A percentile compares a stretch with the other conserved stretches of the same genome.
These are phyloP conservation scores for Ranitomeya imitator DNA, from an alignment of 2,113 vertebrate genomes.

Conservation along the genomic window DNA sequence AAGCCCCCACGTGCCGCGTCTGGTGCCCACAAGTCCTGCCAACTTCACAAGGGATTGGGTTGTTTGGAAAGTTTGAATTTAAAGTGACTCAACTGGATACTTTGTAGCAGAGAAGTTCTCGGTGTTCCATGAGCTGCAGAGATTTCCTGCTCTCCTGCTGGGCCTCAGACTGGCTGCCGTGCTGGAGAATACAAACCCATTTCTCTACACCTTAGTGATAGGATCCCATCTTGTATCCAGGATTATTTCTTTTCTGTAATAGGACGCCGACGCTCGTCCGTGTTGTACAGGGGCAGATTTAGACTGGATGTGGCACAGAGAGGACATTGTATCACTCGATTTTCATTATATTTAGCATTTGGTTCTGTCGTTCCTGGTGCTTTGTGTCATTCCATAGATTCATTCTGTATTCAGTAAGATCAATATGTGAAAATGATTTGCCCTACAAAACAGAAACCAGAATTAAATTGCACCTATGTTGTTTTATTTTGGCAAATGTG, in stretches of 20 bases:
- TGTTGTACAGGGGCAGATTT: not conserved
- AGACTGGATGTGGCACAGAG: not conserved
- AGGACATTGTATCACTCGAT: not conserved
- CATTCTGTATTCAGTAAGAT: not conserved
- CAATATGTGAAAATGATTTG: not conserved
- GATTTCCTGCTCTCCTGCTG: too few relatives aligned
- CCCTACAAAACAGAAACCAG: not conserved
- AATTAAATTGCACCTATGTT: not conserved
- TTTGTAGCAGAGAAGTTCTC: too few relatives aligned
- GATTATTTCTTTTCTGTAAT: slow-evolving; percentile 4
- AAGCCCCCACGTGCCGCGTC: too few relatives aligned
- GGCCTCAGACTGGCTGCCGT: not conserved
- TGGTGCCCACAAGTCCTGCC: too few relatives aligned
- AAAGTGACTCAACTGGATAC: too few relatives aligned
- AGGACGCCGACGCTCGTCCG: not conserved
- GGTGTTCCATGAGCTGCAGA: too few relatives aligned
- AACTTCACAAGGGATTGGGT: too few relatives aligned
- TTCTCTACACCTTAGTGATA: not conserved
- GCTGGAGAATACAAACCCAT: slow-evolving; percentile 1
- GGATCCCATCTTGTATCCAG: not conserved
- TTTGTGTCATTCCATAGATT: not conserved
- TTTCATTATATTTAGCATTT: not conserved
- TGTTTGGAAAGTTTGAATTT: too few relatives aligned
- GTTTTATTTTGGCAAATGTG: not conserved
- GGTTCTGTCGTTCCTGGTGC: not conserved